These are phyloP conservation scores for Tridacna gigas DNA, from an alignment of 2,888 invertebrate genomes.

Conservation along the genomic window DNA sequence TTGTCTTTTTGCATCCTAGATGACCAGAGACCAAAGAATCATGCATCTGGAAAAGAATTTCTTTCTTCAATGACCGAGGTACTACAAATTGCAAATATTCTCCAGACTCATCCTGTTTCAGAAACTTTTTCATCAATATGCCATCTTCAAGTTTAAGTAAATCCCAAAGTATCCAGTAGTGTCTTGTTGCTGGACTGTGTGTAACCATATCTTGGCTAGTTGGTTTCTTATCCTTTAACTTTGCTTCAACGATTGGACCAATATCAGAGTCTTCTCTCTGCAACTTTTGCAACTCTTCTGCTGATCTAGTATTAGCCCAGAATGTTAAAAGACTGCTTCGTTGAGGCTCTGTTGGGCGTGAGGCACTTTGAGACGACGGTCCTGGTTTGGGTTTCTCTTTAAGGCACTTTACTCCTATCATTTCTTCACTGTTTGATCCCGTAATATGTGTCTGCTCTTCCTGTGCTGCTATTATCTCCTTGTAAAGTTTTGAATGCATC, in stretches of 20 bases:
- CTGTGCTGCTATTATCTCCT: neutral
- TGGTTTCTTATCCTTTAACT: neutral
- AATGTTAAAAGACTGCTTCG: neutral
- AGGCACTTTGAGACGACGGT: neutral
- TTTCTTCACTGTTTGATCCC: neutral
- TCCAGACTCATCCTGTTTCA: neutral
- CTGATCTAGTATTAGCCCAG: neutral
- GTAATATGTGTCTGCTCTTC: neutral
- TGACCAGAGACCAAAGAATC: neutral
- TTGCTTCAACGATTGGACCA: neutral
- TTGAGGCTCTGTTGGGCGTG: neutral
- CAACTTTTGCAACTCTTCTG: neutral
- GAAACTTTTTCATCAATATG: neutral
- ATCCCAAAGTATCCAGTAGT: slow-evolving; percentile 1
- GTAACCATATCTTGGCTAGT: neutral
- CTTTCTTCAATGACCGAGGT: neutral
- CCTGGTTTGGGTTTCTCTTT: neutral
- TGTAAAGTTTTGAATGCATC: neutral
- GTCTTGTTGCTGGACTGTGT: neutral
- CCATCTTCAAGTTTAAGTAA: neutral
- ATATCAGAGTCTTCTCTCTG: neutral
- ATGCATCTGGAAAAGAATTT: neutral
- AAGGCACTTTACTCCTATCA: neutral
- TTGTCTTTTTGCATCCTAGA: neutral
- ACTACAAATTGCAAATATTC: neutral